phyloP scores from a whole-genome alignment of 2,113 vertebrate species.

The Sinocyclocheilus rhinocerous region DNA sequence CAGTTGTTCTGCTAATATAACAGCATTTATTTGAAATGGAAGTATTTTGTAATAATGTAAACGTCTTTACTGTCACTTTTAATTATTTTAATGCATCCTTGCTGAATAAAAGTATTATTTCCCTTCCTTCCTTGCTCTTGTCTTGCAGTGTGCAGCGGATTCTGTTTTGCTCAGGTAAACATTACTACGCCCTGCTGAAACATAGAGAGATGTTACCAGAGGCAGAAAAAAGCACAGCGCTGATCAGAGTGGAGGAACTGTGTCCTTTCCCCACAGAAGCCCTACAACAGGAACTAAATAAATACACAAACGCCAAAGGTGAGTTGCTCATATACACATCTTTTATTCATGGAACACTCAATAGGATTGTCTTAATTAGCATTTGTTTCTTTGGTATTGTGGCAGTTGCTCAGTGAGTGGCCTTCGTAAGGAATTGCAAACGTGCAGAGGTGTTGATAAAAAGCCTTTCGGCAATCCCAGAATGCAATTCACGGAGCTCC shows the following conservation, averaged over 20 bases:
- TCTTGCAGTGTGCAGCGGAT: constrained; percentile 83
- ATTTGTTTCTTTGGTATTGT: background rate
- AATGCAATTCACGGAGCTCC: background rate
- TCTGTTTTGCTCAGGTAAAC: constrained; percentile 95
- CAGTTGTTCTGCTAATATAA: no score
- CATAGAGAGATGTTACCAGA: constrained; percentile 82
- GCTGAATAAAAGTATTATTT: background rate
- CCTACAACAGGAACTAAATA: constrained; percentile 85
- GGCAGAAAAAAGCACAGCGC: constrained; percentile 78
- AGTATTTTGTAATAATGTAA: background rate
- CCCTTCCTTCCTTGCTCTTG: background rate
- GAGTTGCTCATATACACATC: background rate
- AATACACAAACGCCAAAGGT: constrained; percentile 88
- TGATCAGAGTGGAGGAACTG: constrained; percentile 92
- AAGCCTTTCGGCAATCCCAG: no score
- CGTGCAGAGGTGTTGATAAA: background rate
- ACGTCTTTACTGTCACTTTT: background rate
- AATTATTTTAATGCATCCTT: background rate
- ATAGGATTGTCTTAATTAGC: constrained; percentile 4
- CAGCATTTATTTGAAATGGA: background rate
- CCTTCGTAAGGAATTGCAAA: background rate
- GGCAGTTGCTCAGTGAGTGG: background rate
- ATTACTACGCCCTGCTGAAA: constrained; percentile 93
- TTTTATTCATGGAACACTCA: background rate
- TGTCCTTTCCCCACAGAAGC: constrained; percentile 93